phyloP scores from a whole-genome alignment of 2,888 invertebrate species.

The Dasysyrphus tricinctus region DNA sequence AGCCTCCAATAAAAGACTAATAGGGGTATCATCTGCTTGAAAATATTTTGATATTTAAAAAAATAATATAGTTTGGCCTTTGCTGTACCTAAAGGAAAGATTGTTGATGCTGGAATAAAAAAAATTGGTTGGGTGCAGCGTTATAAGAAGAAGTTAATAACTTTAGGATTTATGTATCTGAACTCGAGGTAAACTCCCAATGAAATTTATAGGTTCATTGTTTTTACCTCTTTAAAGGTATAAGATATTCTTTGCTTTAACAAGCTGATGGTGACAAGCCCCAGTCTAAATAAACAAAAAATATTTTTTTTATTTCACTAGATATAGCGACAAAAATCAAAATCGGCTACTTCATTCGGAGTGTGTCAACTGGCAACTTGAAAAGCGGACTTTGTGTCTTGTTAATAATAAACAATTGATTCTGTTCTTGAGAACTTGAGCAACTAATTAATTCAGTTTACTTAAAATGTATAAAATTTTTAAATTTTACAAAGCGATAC shows the following conservation, averaged over 20 bases:
- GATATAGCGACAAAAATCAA: no score
- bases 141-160: slow-evolving; percentile 10
- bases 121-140: slow-evolving; percentile 6
- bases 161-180: slow-evolving; percentile 12
- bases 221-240: neutral
- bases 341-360: no score
- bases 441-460: no score
- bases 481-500: no score
- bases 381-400: no score
- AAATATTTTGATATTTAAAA: slow-evolving; percentile 59
- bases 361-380: no score
- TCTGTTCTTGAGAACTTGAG: no score
- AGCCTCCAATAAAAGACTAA: slow-evolving; percentile 38
- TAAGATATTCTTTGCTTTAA: neutral
- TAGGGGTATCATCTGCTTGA: slow-evolving; percentile 48
- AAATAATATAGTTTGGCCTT: slow-evolving; percentile 42
- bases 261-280: neutral
- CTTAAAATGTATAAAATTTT: no score
- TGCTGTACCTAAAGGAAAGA: slow-evolving; percentile 8
- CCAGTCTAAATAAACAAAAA: neutral
- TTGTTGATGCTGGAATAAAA: neutral
- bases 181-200: slow-evolving; percentile 22
- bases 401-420: no score
- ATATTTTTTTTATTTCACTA: no score
- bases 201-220: slow-evolving; percentile 12